phyloP scores from a whole-genome alignment of 2,888 invertebrate genomes.

The Nomada hirtipes region DNA sequence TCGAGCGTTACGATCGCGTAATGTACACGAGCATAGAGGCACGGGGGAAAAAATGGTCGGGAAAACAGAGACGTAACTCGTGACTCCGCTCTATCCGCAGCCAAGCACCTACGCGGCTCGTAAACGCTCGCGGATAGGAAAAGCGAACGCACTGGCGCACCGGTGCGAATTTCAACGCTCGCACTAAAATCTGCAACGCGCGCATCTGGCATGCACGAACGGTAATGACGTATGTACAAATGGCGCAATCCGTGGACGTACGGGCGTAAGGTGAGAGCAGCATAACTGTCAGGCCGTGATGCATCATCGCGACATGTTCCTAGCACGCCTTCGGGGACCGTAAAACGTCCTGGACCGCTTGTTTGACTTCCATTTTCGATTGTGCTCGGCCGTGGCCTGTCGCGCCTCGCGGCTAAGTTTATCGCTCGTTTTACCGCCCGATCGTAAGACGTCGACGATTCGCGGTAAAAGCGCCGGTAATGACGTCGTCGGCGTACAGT shows the following conservation, averaged over 20 bases:
- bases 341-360: constrained; percentile 52
- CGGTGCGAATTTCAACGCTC: constrained; percentile 10
- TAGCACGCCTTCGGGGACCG: constrained; percentile 38
- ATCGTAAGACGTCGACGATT: constrained; percentile 73
- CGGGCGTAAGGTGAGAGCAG: constrained; percentile 58
- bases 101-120: constrained; percentile 8
- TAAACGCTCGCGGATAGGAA: neutral
- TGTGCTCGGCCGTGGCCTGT: constrained; percentile 44
- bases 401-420: constrained; percentile 59
- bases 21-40: neutral
- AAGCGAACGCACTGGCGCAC: neutral
- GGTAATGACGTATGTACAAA: constrained; percentile 44
- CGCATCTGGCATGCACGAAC: constrained; percentile 37
- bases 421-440: constrained; percentile 68
- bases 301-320: constrained; percentile 63
- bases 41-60: neutral
- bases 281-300: constrained; percentile 66
- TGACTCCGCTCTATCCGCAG: constrained; percentile 1
- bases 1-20: neutral
- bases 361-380: constrained; percentile 70
- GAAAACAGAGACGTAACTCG: constrained; percentile 30
- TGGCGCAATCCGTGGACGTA: constrained; percentile 12
- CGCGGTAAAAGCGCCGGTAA: constrained; percentile 62
- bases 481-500: constrained; percentile 54
- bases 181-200: constrained; percentile 15